phyloP scores from a whole-genome alignment of 2,888 invertebrate genomes.

The Lamproptera curius region DNA sequence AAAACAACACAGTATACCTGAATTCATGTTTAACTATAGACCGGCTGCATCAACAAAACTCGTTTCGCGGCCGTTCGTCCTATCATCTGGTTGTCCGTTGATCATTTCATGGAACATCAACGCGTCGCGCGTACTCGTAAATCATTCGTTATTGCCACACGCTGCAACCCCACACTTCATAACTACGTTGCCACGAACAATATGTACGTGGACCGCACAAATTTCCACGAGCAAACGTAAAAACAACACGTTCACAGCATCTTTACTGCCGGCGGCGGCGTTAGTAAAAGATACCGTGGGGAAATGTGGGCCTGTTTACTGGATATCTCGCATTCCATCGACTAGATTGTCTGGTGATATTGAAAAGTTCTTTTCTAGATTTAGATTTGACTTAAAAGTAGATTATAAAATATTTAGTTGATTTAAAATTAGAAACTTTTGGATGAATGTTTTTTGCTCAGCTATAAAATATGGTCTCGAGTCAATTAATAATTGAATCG shows the following conservation, averaged over 20 bases:
- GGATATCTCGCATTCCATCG: constrained; percentile 9
- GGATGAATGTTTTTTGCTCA: no score
- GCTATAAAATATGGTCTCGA: no score
- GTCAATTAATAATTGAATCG: no score
- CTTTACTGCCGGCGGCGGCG: constrained; percentile 10
- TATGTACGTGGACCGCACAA: constrained; percentile 8
- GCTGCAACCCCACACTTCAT: constrained; percentile 6
- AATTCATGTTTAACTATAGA: no score
- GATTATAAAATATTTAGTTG: no score
- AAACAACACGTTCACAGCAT: constrained; percentile 13
- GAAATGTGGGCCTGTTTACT: constrained; percentile 13
- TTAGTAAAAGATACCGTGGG: constrained; percentile 1
- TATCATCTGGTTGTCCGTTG: constrained; percentile 8
- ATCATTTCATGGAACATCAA: background rate
- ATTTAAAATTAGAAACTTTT: no score
- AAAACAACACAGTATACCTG: no score
- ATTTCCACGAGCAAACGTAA: constrained; percentile 13
- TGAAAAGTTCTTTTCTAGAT: no score
- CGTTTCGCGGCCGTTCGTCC: no score
- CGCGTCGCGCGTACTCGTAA: constrained; percentile 3
- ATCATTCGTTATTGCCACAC: constrained; percentile 17
- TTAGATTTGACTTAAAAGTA: no score
- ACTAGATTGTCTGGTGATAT: constrained; percentile 3
- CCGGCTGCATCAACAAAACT: no score
- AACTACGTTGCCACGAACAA: constrained; percentile 10